Conservation (phyloP, 2,888 invertebrate species). For the Tiliacea citrago region DNA sequence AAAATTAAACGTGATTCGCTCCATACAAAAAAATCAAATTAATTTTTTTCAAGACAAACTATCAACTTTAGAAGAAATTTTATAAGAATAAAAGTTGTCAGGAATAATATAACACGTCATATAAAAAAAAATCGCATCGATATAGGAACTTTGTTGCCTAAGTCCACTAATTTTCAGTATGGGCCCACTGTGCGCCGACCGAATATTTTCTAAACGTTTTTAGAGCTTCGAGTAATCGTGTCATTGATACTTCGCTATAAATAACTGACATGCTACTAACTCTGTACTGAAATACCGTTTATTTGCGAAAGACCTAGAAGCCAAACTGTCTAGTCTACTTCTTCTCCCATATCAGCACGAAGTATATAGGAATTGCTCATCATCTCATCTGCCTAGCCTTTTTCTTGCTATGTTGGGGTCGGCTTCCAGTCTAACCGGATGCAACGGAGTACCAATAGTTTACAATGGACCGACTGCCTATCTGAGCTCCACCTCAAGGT, state of each 20-base stretch:
- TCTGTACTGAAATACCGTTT: slow-evolving; percentile 8
- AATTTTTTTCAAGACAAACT: too few species aligned
- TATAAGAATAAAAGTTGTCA: too few species aligned
- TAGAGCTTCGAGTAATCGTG: slow-evolving; percentile 47
- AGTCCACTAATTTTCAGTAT: too few species aligned
- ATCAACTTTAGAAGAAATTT: too few species aligned
- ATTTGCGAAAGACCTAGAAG: slow-evolving; percentile 4
- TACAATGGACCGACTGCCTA: background rate
- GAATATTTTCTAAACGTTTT: slow-evolving; percentile 61
- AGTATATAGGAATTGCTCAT: background rate
- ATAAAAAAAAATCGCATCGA: too few species aligned
- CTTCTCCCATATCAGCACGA: background rate
- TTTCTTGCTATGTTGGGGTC: background rate
- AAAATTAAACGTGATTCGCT: too few species aligned
- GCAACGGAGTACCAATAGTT: background rate
- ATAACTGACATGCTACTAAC: slow-evolving; percentile 51
- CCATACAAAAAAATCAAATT: too few species aligned
- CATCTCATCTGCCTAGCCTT: background rate
- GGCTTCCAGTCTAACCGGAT: background rate
- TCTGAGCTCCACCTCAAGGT: background rate
- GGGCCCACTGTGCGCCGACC: too few species aligned
- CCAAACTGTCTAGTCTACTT: slow-evolving; percentile 8
- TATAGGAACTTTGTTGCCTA: too few species aligned
- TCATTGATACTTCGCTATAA: slow-evolving; percentile 51
- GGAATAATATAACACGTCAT: too few species aligned